Base-by-base conservation (phyloP, 1,140 invertebrate species). In the Pectinophora gossypiella region DNA sequence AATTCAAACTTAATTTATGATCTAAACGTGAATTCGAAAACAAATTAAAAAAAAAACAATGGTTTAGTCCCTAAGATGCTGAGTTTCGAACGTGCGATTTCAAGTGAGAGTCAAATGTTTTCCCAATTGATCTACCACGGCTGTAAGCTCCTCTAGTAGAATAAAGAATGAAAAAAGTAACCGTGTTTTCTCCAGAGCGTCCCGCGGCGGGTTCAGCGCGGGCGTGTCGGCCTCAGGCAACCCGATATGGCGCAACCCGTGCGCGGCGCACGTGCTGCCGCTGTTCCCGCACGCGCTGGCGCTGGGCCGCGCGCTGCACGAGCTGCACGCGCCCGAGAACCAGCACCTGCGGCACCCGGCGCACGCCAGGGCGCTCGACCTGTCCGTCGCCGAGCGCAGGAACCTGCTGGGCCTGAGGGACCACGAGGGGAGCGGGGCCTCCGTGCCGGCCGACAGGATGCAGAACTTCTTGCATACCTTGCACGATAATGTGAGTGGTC, bases 161-260 rank as follows among this genome's bases (percentile, higher is more conserved):
- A n/a, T n/a, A n/a, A n/a, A n/a, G n/a, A n/a, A n/a, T n/a, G n/a
- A n/a, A n/a, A n/a, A n/a, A n/a, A n/a, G n/a, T n/a, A n/a, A n/a
- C n/a, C n/a, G n/a, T n/a, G n/a, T n/a, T 32, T 32, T 32, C 22
- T 48, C 2, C 59, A 87, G 94, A 22, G 94, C 94, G 0, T 90
- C 92, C 6, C 89, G 93, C 36, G 95, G 95, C 20, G 95, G 95
- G 6, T 97, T 97, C 80, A 90, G 96, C 3, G 91, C 93, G 0
- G 92, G 92, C 7, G 89, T 92, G 23, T 94, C 93, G 3, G 91
- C 93, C 56, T 90, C 91, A 23, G 94, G 94, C 10, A 94, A 94
- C 83, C 92, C 93, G 5, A 89, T 96, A 1, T 94, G 94, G 81
- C 90, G 95, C 20, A 97, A 97, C 90, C 96, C 96, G 22, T 94